phyloP scores from a whole-genome alignment of 2,888 invertebrate species.

The Drosophila helvetica region DNA sequence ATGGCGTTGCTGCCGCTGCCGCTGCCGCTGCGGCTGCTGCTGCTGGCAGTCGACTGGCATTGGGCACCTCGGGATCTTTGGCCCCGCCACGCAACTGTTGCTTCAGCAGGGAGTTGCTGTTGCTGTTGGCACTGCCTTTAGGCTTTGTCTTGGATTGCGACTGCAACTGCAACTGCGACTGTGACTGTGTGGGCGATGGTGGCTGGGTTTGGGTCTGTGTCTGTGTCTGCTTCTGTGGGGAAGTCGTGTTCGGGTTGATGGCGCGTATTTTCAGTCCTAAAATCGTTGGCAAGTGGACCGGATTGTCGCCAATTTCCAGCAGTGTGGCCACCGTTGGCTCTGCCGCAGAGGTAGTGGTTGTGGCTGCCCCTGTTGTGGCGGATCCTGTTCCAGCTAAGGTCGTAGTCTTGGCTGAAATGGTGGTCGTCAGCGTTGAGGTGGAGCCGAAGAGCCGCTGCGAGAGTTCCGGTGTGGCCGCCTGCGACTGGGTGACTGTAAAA shows the following conservation, averaged over 20 bases:
- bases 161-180: conserved; percentile 3
- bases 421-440: conserved; percentile 26
- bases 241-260: conserved; percentile 54
- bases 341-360: conserved; percentile 2
- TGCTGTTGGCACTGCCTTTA: conserved; percentile 17
- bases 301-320: conserved; percentile 45
- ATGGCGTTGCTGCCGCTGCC: conserved; percentile 8
- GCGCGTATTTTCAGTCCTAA: conserved; percentile 80
- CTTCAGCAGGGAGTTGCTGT: conserved; percentile 79
- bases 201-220: conserved; percentile 17
- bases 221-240: conserved; percentile 12
- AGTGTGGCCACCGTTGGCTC: conserved; percentile 13
- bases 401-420: conserved; percentile 41
- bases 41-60: conserved; percentile 16
- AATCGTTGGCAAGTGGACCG: conserved; percentile 79
- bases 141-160: conserved; percentile 37
- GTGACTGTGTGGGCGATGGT: conserved; percentile 8
- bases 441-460: conserved; percentile 82
- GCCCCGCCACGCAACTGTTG: conserved; percentile 80
- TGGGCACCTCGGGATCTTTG: conserved; percentile 67
- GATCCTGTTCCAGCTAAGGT: background rate
- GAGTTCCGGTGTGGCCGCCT: conserved; percentile 80
- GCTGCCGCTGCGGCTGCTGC: conserved; percentile 16
- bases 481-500: conserved; percentile 66
- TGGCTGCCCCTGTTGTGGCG: background rate